phyloP scores from a whole-genome alignment of 2,797 vertebrate species.

The Pithecia hirsuta region DNA sequence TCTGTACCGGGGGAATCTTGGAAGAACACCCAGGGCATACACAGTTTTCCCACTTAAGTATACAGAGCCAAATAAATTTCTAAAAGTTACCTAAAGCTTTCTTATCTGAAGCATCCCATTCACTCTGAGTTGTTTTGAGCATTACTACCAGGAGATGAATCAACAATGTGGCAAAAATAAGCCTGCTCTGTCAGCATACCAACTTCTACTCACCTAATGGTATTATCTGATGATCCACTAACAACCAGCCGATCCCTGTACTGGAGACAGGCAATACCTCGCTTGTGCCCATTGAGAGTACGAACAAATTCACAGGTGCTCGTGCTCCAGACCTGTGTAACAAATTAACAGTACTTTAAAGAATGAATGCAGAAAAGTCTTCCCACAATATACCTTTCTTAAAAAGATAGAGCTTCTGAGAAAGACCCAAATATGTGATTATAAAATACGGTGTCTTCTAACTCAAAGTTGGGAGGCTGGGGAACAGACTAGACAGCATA shows the following conservation, averaged over 20 bases:
- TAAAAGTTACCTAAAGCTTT: neutral
- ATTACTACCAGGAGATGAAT: neutral
- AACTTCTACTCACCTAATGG: constrained; percentile 87
- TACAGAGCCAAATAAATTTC: neutral
- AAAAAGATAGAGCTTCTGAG: neutral
- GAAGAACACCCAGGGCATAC: neutral
- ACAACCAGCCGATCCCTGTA: constrained; percentile 92
- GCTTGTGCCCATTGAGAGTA: constrained; percentile 92
- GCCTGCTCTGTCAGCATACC: rapidly evolving
- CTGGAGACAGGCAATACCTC: constrained; percentile 93
- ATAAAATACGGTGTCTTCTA: neutral
- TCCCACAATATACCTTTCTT: neutral
- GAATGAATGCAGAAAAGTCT: neutral
- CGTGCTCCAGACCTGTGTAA: constrained; percentile 91
- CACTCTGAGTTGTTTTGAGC: neutral
- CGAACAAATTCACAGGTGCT: constrained; percentile 94
- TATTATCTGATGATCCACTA: constrained; percentile 93
- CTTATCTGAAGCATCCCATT: neutral
- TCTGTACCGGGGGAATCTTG: neutral
- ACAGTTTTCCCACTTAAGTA: neutral
- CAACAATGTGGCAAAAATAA: neutral
- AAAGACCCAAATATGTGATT: neutral
- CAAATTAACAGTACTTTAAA: rapidly evolving
- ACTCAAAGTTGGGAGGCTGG: neutral
- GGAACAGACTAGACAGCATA: neutral